Conservation (phyloP, 1,140 invertebrate species). For the Acromyrmex charruanus region DNA sequence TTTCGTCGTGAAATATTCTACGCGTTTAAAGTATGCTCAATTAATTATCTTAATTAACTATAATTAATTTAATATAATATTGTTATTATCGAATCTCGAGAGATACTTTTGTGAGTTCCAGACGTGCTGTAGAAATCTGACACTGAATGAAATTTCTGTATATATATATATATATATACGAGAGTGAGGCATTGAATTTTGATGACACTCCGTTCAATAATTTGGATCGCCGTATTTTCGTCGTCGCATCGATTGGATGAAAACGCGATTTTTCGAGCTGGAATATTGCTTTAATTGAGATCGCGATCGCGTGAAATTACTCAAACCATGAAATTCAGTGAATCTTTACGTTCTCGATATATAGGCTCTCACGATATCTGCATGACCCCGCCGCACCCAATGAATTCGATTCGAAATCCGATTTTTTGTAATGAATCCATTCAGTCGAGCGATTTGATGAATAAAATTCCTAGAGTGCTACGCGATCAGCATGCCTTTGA, state of each 20-base stretch:
- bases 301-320: slow-evolving; percentile 64
- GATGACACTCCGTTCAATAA: slow-evolving; percentile 19
- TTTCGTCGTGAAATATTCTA: background rate
- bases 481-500: slow-evolving; percentile 39
- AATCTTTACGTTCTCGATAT: slow-evolving; percentile 56
- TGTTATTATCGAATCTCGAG: background rate
- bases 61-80: background rate
- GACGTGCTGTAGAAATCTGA: background rate
- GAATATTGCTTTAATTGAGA: slow-evolving; percentile 64
- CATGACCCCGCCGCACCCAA: slow-evolving; percentile 40
- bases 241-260: slow-evolving; percentile 22
- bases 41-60: background rate
- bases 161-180: background rate
- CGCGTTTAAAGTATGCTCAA: background rate
- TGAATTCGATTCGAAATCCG: slow-evolving; percentile 62
- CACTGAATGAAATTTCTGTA: background rate
- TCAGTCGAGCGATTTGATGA: slow-evolving; percentile 61
- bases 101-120: background rate
- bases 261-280: slow-evolving; percentile 58
- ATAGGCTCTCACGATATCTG: slow-evolving; percentile 45
- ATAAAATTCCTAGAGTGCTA: slow-evolving; percentile 60
- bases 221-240: slow-evolving; percentile 32
- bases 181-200: slow-evolving; percentile 17
- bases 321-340: slow-evolving; percentile 65
- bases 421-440: slow-evolving; percentile 65